Evolutionary conservation across 1,140 invertebrate genomes (phyloP).

Genomic region (Musca vetustissima): DNA sequence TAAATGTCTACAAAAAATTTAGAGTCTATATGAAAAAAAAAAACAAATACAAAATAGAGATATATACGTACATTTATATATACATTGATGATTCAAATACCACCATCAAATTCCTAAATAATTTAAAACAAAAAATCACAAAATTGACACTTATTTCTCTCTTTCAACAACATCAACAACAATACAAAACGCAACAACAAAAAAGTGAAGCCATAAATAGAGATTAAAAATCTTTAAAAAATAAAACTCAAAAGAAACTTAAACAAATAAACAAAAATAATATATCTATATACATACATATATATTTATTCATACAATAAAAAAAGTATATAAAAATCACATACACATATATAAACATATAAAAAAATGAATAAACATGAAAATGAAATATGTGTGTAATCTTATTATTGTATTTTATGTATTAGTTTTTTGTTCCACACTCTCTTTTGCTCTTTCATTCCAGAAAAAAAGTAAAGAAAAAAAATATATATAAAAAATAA

Average conservation of each 20-base stretch:
- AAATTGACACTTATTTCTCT: too few relatives aligned
- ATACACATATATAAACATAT: conserved; percentile 27
- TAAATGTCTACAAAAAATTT: conserved; percentile 25
- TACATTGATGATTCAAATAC: background rate
- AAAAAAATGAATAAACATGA: conserved; percentile 29
- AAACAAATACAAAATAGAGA: background rate
- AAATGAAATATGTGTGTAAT: conserved; percentile 18
- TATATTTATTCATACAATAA: background rate
- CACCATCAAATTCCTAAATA: conserved; percentile 26
- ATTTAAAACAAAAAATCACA: conserved; percentile 28
- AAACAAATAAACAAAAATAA: conserved; percentile 5
- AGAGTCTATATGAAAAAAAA: conserved; percentile 14
- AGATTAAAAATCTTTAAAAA: background rate
- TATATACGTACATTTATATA: background rate
- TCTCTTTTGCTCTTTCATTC: conserved; percentile 55
- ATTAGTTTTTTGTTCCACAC: conserved; percentile 53
- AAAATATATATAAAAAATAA: conserved; percentile 22
- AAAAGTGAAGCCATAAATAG: too few relatives aligned
- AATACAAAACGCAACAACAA: background rate
- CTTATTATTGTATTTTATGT: conserved; percentile 43
- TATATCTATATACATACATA: background rate
- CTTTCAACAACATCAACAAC: background rate
- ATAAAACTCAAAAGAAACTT: background rate
- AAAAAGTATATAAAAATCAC: background rate
- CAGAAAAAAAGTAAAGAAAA: conserved; percentile 32